Evolutionary conservation across 35 echinoderm and acorn worm species (phyloP).

Genomic region (Stichopus chloronotus): DNA sequence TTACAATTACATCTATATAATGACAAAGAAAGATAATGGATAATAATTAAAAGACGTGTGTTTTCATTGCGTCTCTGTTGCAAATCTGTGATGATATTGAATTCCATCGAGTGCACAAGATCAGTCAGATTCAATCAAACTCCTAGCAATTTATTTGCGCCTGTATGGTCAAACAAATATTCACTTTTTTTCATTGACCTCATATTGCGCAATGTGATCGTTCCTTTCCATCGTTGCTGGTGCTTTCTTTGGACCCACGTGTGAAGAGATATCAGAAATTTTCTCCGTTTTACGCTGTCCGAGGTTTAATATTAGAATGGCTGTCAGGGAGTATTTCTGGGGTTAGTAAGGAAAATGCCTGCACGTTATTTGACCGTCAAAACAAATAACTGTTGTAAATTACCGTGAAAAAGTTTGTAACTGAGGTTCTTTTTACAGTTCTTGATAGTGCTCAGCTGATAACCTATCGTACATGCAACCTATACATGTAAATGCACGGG

Average conservation of each 20-base stretch:
- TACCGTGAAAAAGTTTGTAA: neutral
- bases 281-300: neutral
- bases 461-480: neutral
- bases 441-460: neutral
- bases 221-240: slow-evolving; percentile 44
- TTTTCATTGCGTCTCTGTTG: no score
- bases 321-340: slow-evolving; percentile 65
- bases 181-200: neutral
- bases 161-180: neutral
- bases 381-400: neutral
- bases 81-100: no score
- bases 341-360: slow-evolving; percentile 36
- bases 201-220: slow-evolving; percentile 16
- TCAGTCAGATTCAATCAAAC: no score
- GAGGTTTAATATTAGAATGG: neutral
- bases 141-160: neutral
- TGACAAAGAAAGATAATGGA: no score
- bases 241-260: neutral
- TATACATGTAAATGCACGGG: neutral
- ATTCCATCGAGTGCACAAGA: no score
- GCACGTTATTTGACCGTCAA: neutral
- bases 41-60: no score
- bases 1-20: no score
- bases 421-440: neutral
- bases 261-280: neutral